Evolutionary conservation across 2,797 vertebrate genomes (phyloP), one percentile per base, ranked within the genome.

Genomic region (Decapterus maruadsi): DNA sequence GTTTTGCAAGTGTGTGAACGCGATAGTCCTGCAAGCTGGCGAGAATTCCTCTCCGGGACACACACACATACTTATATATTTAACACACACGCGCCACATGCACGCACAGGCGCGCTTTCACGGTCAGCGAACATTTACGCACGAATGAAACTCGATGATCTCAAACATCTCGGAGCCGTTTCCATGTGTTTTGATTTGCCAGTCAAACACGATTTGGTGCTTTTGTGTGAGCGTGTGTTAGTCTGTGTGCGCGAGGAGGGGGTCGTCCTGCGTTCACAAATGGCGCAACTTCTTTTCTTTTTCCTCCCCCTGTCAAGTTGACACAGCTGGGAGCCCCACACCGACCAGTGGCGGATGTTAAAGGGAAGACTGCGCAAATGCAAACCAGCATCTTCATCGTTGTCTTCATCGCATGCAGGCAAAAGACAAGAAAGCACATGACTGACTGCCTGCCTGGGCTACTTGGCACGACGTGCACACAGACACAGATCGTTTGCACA

Each of bases 71-170:
- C 43, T 16, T 17, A 36, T 54, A 59, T 57, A 63, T 22, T n/a
- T 17, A 42, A 26, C 57, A 31, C 56, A 79, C 68, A 60, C 31
- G 3, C 26, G 3, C 26, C 26, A 3, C 26, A 26, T 48, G 66
- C 55, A 78, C 56, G 34, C 71, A 63, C 45, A 68, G 11, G 82
- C 62, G 75, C 90, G 69, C 85, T 73, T 82, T 92, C 70, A 85
- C 83, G 86, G 87, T 88, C 90, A 87, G 80, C 68, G 83, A 83
- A 86, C 90, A 85, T 87, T 93, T 93, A 93, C 91, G 92, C 91
- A 90, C 92, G 85, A 77, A 85, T 84, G 84, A 53, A 89, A 91
- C 76, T 74, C 86, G 68, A 45, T 2, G 34, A 51, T 60, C 76
- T 42, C 56, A 54, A 67, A 79, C 73, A 65, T 85, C 57, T 54